These are phyloP conservation scores for Ditylenchus weischeri DNA, from an alignment of 2,888 invertebrate species.

Conservation along the genomic window DNA sequence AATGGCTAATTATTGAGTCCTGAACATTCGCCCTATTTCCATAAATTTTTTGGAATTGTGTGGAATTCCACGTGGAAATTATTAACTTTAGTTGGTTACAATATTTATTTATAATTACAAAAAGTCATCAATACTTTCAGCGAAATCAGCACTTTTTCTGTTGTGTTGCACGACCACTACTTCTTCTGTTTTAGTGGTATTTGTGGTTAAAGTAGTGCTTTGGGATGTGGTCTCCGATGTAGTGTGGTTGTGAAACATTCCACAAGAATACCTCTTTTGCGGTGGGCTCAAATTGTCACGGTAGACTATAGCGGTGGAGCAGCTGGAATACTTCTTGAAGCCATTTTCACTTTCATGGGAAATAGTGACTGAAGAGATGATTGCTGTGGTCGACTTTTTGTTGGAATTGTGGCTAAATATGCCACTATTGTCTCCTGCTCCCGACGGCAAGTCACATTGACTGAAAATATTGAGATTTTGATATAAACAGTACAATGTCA, in stretches of 20 bases:
- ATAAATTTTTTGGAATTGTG: too few relatives aligned
- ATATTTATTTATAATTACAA: background rate
- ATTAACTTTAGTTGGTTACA: too few relatives aligned
- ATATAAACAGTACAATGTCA: too few relatives aligned
- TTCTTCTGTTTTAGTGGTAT: background rate
- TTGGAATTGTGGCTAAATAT: background rate
- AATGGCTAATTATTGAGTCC: too few relatives aligned
- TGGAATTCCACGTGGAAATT: too few relatives aligned
- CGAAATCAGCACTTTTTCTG: background rate
- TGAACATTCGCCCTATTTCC: too few relatives aligned
- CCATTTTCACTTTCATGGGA: background rate
- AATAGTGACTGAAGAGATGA: background rate
- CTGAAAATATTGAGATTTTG: background rate
- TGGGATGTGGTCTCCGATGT: background rate
- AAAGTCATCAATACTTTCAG: background rate
- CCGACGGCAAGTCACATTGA: conserved; percentile 1
- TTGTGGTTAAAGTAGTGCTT: background rate
- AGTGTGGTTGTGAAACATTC: background rate
- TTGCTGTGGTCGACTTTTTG: background rate
- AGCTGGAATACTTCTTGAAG: background rate
- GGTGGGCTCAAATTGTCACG: conserved; percentile 4
- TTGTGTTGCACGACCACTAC: background rate
- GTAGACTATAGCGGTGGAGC: conserved; percentile 1
- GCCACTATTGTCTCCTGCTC: background rate
- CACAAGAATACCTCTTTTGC: background rate